Evolutionary conservation across 1,140 invertebrate species (phyloP), one percentile per base, ranked within the genome.

Genomic region (Cylas formicarius): DNA sequence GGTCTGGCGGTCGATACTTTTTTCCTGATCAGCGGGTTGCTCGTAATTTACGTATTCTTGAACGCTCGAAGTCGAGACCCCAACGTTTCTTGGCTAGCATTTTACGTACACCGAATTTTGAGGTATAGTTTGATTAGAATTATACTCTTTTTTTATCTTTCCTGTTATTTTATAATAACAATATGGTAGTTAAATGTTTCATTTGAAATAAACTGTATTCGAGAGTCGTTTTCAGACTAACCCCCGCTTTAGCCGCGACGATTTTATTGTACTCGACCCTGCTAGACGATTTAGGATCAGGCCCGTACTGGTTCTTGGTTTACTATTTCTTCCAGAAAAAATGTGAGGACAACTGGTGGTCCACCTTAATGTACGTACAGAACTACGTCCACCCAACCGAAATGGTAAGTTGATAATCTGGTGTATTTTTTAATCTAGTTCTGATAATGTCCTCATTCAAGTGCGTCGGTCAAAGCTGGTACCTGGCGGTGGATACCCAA

Each of bases 171-270:
- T 35, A 14, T 35, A 44, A 41, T 42, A 29, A n/a, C 6, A 9
- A 32, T 32, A 6, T 8, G 27, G 4, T 17, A 4, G 2, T 9
- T 24, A n/a, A 4, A 6, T n/a, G n/a, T n/a, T n/a, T n/a, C n/a
- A n/a, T n/a, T n/a, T 10, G 5, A 13, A 27, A 38, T 41, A 4
- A 4, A 4, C 4, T 24, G 4, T 27, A 3, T n/a, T n/a, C n/a
- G n/a, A n/a, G n/a, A n/a, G n/a, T n/a, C n/a, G n/a, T 72, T 13
- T 74, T 6, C 13, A 71, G 76, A 11, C 64, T 81, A 48, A 78
- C 78, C 0, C 77, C 79, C 0, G 60, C 77, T 3, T 67, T 80
- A 22, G 74, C 73, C 17, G 63, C 74, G 0, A 62, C 72, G 0
- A 56, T 78, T 4, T 61, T 78, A 10, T 63, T 78, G 2, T 71